phyloP scores from a whole-genome alignment of 2,888 invertebrate genomes.

The Patella ulyssiponensis region DNA sequence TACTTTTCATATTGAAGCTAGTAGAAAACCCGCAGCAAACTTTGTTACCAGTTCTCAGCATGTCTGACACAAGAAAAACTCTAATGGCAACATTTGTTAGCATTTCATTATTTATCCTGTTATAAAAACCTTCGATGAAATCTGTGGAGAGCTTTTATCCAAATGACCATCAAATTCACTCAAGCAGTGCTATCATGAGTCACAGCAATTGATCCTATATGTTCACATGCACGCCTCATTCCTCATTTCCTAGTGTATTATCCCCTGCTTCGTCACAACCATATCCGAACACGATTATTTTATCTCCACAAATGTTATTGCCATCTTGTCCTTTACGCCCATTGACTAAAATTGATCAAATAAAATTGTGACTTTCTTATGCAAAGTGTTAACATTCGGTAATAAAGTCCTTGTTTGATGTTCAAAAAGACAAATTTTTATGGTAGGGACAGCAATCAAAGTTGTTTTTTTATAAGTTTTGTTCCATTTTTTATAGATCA shows the following conservation, averaged over 20 bases:
- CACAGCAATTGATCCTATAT: background rate
- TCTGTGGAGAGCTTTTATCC: background rate
- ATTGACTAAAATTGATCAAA: too few species aligned
- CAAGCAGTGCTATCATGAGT: background rate
- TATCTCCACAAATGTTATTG: slow-evolving; percentile 2
- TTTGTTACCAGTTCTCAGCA: too few species aligned
- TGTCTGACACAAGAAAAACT: background rate
- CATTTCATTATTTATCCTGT: background rate
- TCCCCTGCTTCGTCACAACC: background rate
- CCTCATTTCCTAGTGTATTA: background rate
- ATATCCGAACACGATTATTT: slow-evolving; percentile 1
- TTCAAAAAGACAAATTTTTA: too few species aligned
- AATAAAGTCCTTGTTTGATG: too few species aligned
- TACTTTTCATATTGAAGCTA: too few species aligned
- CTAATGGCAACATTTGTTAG: background rate
- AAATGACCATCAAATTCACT: slow-evolving; percentile 8
- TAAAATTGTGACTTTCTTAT: too few species aligned
- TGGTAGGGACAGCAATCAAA: too few species aligned
- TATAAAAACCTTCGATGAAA: background rate
- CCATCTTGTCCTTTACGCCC: background rate
- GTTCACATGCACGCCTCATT: background rate
- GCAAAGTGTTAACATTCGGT: too few species aligned
- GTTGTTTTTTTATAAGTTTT: too few species aligned
- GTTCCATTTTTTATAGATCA: too few species aligned
- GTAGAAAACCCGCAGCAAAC: too few species aligned